Percentiles rank a stretch among this genome's conserved stretches.
Conservation (phyloP, 2,113 vertebrate genomes). For the Tonatia bakeri region DNA sequence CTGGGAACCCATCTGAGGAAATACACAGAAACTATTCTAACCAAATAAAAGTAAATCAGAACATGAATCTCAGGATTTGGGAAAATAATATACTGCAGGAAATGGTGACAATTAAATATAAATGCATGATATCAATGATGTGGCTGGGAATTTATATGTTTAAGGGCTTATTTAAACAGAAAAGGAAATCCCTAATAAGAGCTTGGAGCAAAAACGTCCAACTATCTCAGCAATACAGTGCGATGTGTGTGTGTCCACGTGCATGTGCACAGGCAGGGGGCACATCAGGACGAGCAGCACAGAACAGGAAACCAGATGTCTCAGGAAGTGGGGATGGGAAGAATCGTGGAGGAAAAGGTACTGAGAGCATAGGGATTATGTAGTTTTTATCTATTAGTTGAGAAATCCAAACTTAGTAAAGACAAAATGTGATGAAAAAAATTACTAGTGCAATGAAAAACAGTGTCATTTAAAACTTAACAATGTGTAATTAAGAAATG, state of each 20-base stretch:
- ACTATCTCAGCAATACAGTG: background rate
- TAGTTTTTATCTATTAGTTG: background rate
- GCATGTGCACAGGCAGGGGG: background rate
- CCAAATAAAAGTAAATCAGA: background rate
- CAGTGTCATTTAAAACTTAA: background rate
- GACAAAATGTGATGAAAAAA: too few species aligned
- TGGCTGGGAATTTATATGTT: background rate
- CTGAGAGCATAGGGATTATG: background rate
- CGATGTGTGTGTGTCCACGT: rapidly evolving
- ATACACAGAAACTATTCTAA: background rate
- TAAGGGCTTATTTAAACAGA: background rate
- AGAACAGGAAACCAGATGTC: background rate
- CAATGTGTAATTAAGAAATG: background rate
- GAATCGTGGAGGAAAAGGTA: background rate
- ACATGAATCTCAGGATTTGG: background rate
- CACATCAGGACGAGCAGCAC: background rate
- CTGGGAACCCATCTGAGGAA: background rate
- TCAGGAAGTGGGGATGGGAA: background rate
- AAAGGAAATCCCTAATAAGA: background rate
- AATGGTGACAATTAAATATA: background rate
- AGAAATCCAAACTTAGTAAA: background rate
- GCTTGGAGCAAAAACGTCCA: background rate
- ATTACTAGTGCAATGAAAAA: background rate
- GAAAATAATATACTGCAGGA: background rate
- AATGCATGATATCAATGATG: too few species aligned